Base-by-base conservation (phyloP, 1,140 invertebrate genomes). In the Eulimnadia texana region DNA sequence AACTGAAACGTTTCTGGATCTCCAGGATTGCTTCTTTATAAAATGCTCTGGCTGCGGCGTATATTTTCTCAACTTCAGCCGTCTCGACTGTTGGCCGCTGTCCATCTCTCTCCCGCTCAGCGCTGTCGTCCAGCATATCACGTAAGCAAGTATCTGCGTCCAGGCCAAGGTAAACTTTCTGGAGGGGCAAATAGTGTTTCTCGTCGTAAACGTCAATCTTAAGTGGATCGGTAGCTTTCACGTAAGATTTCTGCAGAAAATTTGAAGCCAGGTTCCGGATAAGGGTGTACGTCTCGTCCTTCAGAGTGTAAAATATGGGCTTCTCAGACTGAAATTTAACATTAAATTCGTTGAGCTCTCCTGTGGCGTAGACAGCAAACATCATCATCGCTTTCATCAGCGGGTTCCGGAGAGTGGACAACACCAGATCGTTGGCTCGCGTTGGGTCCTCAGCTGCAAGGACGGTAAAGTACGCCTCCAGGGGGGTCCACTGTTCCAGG, bases 1-100 rank as follows among this genome's bases (percentile, higher is more conserved):
- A 33, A 10, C 23, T 13, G 25, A 57, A 57, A 20, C 55, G 55
- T 19, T 58, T 29, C 19, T 28, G 56, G n/a, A 58, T 58, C 33
- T 58, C 24, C 20, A 20, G 24, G 28, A 58, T 29, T 1, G 56
- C 56, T 58, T 33, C 56, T 11, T 23, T 53, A 19, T 53, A 20
- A 19, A 53, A 53, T 19, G 3, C 51, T 6, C 19, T 6, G 11
- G 51, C 23, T 9, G 6, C 19, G 6, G 19, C 3, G 23, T 53
- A 24, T 9, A 53, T 53, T 19, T 24, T 23, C 6, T 42, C 33
- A 6, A 42, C 33, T 16, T 42, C 33, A 53, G 2, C 19, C 1
- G 20, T 58, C n/a, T 29, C 20, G 6, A 23, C 25, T 20, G 23
- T 16, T 20, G 2, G 1, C 27, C 3, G 25, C 27, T 29, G 33